Base-by-base conservation (phyloP, 1,140 invertebrate species). In the Choristoneura fumiferana region DNA sequence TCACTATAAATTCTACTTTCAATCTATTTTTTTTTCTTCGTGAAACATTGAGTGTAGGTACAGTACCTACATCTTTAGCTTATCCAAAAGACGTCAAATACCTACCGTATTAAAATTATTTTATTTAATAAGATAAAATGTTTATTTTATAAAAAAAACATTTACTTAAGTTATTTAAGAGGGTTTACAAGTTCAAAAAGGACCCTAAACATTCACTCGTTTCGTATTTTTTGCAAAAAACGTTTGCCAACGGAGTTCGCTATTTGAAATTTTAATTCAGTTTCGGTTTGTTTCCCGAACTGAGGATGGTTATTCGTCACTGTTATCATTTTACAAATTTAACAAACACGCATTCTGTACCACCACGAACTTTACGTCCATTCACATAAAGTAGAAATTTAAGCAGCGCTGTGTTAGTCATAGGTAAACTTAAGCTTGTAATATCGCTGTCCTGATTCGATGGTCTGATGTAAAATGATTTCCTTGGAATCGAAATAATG, bases 181-280 rank as follows among this genome's bases (percentile, higher is more conserved):
- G 22, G 2, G 6, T 29, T n/a, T n/a, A n/a, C n/a, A n/a, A 29
- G 22, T 29, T 29, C 6, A 3, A 6, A n/a, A 6, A 6, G 22
- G 6, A 29, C 22, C 22, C 22, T 29, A 29, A 2, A 29, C 22
- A 29, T 6, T 29, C 22, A 29, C 22, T 29, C 22, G 22, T 6
- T 29, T 6, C n/a, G n/a, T 29, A 29, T 29, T 29, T 29, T 29
- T 29, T 29, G 22, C 22, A 29, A 29, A 6, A 2, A 29, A 2
- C 22, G 22, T 29, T 63, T 75, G 72, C 76, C 76, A 67, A 76
- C 72, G 71, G 43, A 69, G 69, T 66, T 70, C 61, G 53, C 65
- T 73, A 80, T 84, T 81, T 80, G 73, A 78, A 84, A 84, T 77
- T 81, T 73, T 74, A 80, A 84, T 78, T 77, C 58, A 61, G 65